Conservation (phyloP, 30 jellyfish, hydroid and myxozoan species). For the Pelagia noctiluca region DNA sequence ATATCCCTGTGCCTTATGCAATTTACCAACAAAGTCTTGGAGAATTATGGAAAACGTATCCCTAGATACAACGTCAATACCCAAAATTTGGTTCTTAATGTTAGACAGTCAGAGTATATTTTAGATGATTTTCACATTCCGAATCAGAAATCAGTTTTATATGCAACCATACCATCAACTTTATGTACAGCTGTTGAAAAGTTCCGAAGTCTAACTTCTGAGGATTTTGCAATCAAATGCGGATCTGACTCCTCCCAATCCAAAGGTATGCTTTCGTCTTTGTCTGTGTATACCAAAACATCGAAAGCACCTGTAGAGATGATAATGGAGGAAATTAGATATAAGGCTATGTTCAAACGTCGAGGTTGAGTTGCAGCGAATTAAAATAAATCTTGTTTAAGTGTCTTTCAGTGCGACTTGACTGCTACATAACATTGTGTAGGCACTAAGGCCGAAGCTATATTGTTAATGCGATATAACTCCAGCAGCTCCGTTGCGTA, state of each 20-base stretch:
- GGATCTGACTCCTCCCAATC: conserved; percentile 95
- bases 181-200: conserved; percentile 85
- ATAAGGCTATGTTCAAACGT: not conserved
- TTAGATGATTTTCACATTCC: not conserved
- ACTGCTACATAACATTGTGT: no score
- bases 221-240: conserved; percentile 83
- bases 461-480: not conserved
- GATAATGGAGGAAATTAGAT: not conserved
- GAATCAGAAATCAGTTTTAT: conserved; percentile 63
- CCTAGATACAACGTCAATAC: no score
- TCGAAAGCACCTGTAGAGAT: conserved; percentile 88
- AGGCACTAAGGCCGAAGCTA: not conserved
- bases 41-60: no score
- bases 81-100: no score
- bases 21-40: no score
- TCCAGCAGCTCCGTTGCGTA: not conserved
- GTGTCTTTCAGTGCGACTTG: not conserved
- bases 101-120: not conserved
- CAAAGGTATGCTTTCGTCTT: conserved; percentile 77
- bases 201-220: conserved; percentile 74
- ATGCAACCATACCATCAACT: conserved; percentile 89
- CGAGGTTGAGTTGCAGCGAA: not conserved
- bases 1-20: no score
- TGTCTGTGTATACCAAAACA: conserved; percentile 83
- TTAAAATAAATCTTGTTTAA: not conserved